Conservation (phyloP, 2,113 vertebrate species). For the Pseudopipra pipra region DNA sequence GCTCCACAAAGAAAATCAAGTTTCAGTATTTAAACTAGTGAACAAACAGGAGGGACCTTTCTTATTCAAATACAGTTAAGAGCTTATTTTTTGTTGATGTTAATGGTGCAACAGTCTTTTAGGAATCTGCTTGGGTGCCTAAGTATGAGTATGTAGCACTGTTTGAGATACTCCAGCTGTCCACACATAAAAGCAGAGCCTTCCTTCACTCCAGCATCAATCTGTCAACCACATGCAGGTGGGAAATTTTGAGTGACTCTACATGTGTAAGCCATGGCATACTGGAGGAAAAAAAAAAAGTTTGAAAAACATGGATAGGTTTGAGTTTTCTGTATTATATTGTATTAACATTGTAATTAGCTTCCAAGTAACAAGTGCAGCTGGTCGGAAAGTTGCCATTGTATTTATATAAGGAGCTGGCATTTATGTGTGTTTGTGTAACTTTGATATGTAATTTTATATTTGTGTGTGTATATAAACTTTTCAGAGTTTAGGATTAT, state of each 20-base stretch:
- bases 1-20: background rate
- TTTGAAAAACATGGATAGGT: background rate
- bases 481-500: background rate
- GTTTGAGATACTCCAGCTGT: background rate
- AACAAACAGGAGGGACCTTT: background rate
- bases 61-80: background rate
- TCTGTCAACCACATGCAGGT: background rate
- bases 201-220: background rate
- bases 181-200: background rate
- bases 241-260: background rate
- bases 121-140: background rate
- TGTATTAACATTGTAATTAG: background rate
- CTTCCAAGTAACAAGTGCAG: background rate
- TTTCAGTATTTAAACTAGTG: background rate
- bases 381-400: background rate
- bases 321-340: background rate
- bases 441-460: background rate
- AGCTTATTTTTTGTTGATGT: background rate
- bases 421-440: background rate
- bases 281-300: background rate
- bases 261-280: background rate
- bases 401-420: background rate
- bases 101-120: background rate
- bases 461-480: background rate
- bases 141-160: background rate